Percentiles rank a stretch among this genome's conserved stretches.
Evolutionary conservation across 2,113 vertebrate genomes (phyloP).

Genomic region (Ciconia stormi): DNA sequence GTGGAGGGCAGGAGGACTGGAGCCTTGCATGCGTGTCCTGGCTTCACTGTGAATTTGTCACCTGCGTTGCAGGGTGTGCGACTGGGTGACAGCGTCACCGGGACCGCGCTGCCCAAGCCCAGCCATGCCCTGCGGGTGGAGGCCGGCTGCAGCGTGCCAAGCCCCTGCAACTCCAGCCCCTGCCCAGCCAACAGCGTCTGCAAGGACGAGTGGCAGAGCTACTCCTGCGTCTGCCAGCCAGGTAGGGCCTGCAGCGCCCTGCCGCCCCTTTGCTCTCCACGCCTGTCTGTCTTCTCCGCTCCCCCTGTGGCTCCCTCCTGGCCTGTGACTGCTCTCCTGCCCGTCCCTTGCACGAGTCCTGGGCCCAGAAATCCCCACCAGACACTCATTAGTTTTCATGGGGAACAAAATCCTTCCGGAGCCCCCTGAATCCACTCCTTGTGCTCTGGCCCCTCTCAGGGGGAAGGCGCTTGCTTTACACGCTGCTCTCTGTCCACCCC

Average conservation of each 20-base stretch:
- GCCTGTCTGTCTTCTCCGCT: background rate
- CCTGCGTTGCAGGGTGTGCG: conserved; percentile 84
- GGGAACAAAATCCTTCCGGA: background rate
- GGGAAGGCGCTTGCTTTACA: background rate
- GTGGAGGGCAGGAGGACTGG: background rate
- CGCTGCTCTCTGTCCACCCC: background rate
- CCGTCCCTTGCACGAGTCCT: background rate
- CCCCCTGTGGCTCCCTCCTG: background rate
- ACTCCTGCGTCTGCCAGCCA: conserved; percentile 87
- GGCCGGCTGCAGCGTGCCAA: conserved; percentile 84
- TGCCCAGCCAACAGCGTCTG: conserved; percentile 89
- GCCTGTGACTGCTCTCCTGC: background rate
- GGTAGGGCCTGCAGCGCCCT: conserved; percentile 71
- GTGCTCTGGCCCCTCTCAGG: background rate
- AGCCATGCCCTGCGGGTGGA: conserved; percentile 87
- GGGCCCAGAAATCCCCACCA: background rate
- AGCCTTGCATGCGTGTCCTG: rapidly evolving
- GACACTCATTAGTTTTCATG: background rate
- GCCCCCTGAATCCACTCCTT: background rate
- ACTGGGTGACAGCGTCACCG: conserved; percentile 84
- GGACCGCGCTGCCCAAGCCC: conserved; percentile 83
- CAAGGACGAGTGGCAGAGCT: conserved; percentile 89
- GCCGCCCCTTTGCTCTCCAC: background rate
- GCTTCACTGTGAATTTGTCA: background rate
- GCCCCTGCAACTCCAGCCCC: conserved; percentile 86